Evolutionary conservation across 1,140 invertebrate genomes (phyloP).

Genomic region (Drosophila pandora): DNA sequence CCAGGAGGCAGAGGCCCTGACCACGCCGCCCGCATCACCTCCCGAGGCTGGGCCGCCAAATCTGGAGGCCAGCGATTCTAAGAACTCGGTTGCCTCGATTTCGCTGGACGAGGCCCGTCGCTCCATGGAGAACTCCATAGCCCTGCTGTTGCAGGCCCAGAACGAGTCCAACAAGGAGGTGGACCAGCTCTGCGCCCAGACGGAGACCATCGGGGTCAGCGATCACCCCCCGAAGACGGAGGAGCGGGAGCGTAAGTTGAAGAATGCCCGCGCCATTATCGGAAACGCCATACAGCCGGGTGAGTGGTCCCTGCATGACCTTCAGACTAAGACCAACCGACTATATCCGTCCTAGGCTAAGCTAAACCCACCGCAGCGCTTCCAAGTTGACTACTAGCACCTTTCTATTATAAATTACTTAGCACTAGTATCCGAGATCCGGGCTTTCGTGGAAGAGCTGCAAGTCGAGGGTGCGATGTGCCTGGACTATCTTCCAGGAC

Average conservation of each 20-base stretch:
- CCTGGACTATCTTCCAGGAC: background rate
- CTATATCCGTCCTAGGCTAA: constrained; percentile 60
- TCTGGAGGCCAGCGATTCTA: constrained; percentile 71
- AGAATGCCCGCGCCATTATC: constrained; percentile 86
- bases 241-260: constrained; percentile 84
- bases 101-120: constrained; percentile 80
- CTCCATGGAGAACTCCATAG: constrained; percentile 84
- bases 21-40: constrained; percentile 36
- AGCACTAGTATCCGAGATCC: constrained; percentile 22
- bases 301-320: constrained; percentile 60
- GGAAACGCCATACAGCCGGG: constrained; percentile 85
- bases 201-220: constrained; percentile 75
- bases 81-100: constrained; percentile 73
- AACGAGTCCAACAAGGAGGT: constrained; percentile 83
- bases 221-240: constrained; percentile 50
- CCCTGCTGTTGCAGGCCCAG: constrained; percentile 82
- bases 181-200: constrained; percentile 82
- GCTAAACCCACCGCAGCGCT: constrained; percentile 61
- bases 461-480: constrained; percentile 11
- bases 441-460: background rate
- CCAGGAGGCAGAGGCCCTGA: constrained; percentile 55
- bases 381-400: constrained; percentile 73
- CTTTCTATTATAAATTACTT: constrained; percentile 16
- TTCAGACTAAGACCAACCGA: constrained; percentile 6
- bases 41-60: constrained; percentile 6